Base-by-base conservation (phyloP, 2,888 invertebrate genomes). In the Erebia epiphron region DNA sequence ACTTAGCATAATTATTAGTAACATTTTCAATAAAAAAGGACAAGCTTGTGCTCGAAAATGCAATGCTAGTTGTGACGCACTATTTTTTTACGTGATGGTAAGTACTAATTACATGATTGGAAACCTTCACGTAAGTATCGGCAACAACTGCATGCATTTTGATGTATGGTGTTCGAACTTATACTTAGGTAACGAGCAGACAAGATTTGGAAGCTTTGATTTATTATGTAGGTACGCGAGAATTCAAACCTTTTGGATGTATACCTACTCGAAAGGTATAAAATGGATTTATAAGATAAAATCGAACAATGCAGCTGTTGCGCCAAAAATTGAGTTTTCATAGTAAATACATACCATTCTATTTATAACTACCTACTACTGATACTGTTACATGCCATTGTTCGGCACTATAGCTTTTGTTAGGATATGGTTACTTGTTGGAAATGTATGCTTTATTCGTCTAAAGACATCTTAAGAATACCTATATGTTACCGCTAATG, bases 371-470 rank as follows among this genome's bases (percentile, higher is more conserved):
- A 69, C 66, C 49, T 72, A 69, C 66, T 65, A 57, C 58, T 70
- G 60, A 26, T 57, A 69, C 67, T 61, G 85, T 86, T 88, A 90
- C 87, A 83, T 78, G 83, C 88, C 81, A 92, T 91, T 91, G 91
- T 92, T 88, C 85, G 80, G 83, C 78, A 78, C 84, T 86, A 86
- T 83, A 21, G 35, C 54, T 64, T 64, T 35, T 84, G 86, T 84
- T 87, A 85, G 79, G 76, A 78, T 77, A 77, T 79, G 77, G 79
- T 82, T 83, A 81, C 83, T 79, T 81, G 83, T 82, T 54, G 18
- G 10, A 54, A 54, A 54, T 54, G 54, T n/a, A 54, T 54, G 18
- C 10, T 54, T 18, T 18, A 16, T 52, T 52, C 9, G 5, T 2
- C 9, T 16, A 16, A n/a, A n/a, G 50, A 52, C 52, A 52, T 52